Conservation (phyloP, 2,888 invertebrate genomes). For the Loripinus fragilis region DNA sequence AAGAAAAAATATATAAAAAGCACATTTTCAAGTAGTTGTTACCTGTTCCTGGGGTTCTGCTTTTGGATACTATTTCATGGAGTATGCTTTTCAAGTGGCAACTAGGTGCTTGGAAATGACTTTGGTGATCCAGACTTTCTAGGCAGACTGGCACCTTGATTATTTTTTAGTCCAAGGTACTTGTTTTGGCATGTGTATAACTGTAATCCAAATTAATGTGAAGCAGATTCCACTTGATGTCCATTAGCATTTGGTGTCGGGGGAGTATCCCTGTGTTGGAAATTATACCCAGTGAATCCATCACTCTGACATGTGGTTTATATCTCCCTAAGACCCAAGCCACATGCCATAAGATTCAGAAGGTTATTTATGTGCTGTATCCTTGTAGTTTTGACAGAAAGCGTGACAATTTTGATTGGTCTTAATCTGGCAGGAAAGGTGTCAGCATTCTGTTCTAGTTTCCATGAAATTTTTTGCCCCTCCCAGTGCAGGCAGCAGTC, state of each 20-base stretch:
- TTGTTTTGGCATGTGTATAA: constrained; percentile 16
- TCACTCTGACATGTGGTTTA: constrained; percentile 2
- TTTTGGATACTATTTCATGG: neutral
- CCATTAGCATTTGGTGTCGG: constrained; percentile 1
- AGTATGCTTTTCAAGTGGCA: neutral
- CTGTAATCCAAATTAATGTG: constrained; percentile 6
- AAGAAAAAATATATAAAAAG: no score
- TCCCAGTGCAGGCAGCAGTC: neutral
- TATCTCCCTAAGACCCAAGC: constrained; percentile 1
- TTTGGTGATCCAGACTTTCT: neutral
- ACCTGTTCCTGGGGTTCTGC: neutral
- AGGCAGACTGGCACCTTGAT: neutral
- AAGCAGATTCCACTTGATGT: constrained; percentile 9
- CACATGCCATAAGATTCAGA: neutral
- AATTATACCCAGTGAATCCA: neutral
- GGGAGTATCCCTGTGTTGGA: constrained; percentile 7
- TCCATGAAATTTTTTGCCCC: neutral
- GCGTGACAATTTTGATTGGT: constrained; percentile 21
- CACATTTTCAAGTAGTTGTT: no score
- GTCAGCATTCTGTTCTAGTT: constrained; percentile 8
- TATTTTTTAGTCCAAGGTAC: neutral
- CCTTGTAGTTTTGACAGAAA: neutral
- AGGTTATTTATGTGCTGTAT: constrained; percentile 12
- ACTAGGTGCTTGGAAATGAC: neutral
- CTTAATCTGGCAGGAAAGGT: constrained; percentile 12